A percentile compares a stretch with the other conserved stretches of the same genome.
These are phyloP conservation scores for Marmota flaviventris DNA, from an alignment of 2,113 vertebrate genomes.

Conservation along the genomic window DNA sequence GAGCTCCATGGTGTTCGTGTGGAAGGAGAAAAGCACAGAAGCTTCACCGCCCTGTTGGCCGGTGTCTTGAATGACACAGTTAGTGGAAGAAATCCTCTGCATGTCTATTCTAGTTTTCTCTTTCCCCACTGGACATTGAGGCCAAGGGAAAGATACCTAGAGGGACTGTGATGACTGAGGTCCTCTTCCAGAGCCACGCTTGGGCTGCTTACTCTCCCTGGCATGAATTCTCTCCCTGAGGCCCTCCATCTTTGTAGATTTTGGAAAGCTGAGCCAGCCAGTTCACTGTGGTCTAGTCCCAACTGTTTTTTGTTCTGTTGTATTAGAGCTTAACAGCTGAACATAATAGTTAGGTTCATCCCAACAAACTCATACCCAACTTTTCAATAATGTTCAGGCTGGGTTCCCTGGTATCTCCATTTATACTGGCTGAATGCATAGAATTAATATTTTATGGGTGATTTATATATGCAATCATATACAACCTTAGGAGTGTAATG, in stretches of 20 bases:
- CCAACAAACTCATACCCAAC: background rate
- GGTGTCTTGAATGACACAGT: background rate
- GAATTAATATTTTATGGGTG: background rate
- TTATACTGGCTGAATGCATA: background rate
- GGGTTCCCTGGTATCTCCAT: too few species aligned
- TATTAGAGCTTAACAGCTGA: too few species aligned
- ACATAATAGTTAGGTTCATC: too few species aligned
- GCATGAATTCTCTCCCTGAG: background rate
- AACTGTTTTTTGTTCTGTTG: too few species aligned
- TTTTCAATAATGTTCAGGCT: background rate
- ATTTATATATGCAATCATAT: background rate
- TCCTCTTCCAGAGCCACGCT: too few species aligned
- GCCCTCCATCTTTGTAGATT: background rate
- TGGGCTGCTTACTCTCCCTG: background rate
- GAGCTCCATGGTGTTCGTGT: rapidly evolving
- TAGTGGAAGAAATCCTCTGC: background rate
- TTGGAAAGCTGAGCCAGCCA: background rate
- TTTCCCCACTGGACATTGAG: background rate
- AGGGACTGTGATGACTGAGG: background rate
- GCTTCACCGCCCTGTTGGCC: background rate
- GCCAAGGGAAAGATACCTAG: background rate
- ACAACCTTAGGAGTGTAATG: constrained; percentile 5
- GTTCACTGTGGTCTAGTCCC: background rate
- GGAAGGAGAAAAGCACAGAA: background rate
- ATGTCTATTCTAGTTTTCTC: background rate